These are phyloP conservation scores for Trissonchulus latispiculum DNA, from an alignment of 2,888 invertebrate species.

Conservation along the genomic window DNA sequence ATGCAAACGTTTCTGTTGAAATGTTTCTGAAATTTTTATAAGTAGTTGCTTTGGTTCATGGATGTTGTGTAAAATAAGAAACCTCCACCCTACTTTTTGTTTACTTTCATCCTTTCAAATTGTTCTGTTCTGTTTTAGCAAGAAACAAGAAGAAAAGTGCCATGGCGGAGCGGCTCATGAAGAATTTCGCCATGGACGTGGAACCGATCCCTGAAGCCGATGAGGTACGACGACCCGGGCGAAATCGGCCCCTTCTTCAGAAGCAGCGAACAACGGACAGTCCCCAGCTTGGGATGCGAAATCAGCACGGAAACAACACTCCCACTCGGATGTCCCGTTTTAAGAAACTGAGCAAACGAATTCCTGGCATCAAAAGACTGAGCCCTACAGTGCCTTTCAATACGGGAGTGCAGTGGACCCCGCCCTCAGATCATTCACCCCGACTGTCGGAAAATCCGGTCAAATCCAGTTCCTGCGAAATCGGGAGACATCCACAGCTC, in stretches of 20 bases:
- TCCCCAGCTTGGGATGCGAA: too few species aligned
- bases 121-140: too few species aligned
- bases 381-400: neutral
- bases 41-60: too few species aligned
- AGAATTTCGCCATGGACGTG: conserved; percentile 24
- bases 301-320: neutral
- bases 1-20: too few species aligned
- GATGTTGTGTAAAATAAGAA: too few species aligned
- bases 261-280: neutral
- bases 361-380: neutral
- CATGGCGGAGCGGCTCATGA: conserved; percentile 35
- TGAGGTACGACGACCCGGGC: neutral
- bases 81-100: too few species aligned
- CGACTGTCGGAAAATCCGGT: neutral
- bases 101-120: too few species aligned
- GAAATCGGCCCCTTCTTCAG: neutral
- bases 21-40: too few species aligned
- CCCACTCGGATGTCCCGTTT: neutral
- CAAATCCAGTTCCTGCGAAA: neutral
- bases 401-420: neutral
- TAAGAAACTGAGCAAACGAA: neutral
- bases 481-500: neutral
- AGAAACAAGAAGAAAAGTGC: conserved; percentile 34
- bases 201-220: neutral
- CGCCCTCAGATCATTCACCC: neutral